Evolutionary conservation across 1,140 invertebrate species (phyloP).

Genomic region (Melipona quadrifasciata): DNA sequence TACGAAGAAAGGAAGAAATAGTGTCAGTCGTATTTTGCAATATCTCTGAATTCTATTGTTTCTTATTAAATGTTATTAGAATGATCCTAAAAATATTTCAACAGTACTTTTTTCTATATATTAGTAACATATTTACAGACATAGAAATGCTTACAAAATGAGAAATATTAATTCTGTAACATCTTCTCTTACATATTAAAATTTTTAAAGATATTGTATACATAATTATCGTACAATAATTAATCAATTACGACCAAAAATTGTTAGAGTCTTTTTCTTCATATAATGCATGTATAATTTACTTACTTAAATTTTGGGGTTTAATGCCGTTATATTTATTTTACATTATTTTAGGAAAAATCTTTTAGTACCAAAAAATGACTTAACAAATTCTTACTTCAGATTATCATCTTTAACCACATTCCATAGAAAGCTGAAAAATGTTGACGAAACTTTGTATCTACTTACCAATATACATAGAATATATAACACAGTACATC

Average conservation of each 20-base stretch:
- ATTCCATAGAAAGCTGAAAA: slow-evolving; percentile 11
- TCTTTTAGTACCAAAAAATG: slow-evolving; percentile 9
- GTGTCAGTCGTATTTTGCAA: slow-evolving; percentile 30
- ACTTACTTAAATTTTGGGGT: not conserved
- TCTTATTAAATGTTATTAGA: slow-evolving; percentile 15
- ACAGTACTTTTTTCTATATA: slow-evolving; percentile 3
- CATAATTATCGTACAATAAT: slow-evolving; percentile 8
- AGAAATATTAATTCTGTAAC: slow-evolving; percentile 25
- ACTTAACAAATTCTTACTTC: not conserved
- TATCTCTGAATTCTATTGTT: slow-evolving; percentile 9
- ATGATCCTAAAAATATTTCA: slow-evolving; percentile 42
- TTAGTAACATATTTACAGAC: slow-evolving; percentile 33
- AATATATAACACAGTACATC: not conserved
- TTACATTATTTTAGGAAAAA: slow-evolving; percentile 6
- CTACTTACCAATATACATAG: slow-evolving; percentile 5
- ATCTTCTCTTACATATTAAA: not conserved
- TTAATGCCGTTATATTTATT: not conserved
- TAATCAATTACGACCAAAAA: not conserved
- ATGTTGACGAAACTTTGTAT: not conserved
- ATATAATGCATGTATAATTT: slow-evolving; percentile 7
- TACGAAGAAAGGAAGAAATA: slow-evolving; percentile 41
- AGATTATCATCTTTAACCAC: not conserved
- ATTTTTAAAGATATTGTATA: slow-evolving; percentile 13
- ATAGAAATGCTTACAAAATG: slow-evolving; percentile 35
- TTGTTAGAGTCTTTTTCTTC: not conserved